Base-by-base conservation (phyloP, 2,888 invertebrate species). In the Frankliniella intonsa region DNA sequence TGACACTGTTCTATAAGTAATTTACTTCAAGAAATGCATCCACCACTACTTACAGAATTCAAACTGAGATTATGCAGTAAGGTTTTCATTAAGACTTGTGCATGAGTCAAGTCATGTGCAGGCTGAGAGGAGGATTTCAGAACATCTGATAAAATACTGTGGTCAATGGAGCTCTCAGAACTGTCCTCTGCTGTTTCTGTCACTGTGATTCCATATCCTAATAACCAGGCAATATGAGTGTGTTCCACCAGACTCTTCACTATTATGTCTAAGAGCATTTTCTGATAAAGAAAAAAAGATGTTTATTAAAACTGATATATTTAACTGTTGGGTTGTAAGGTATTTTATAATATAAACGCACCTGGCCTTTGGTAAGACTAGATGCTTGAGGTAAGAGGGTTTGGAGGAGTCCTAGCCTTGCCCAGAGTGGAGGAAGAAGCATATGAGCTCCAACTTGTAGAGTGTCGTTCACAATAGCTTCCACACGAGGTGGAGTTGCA, bases 171-270 rank as follows among this genome's bases (percentile, higher is more conserved):
- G 69, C 69, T 76, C 69, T 76, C 69, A 9, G 69, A 76, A 10
- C 25, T 25, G 1, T 76, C 69, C 22, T 76, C 25, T 9, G 69
- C 22, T 25, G 69, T 76, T 76, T 76, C 76, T 82, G 87, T 87
- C 9, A 86, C 85, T 17, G 85, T 84, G 76, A 85, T 85, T 80
- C 88, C 87, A 84, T 90, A 89, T 7, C 91, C 91, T 10, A 92
- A 87, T 76, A 92, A 87, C 0, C 90, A 88, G 0, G 91, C 90
- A 17, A 92, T 89, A 85, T 91, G 91, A 51, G 88, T 88, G 84
- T 91, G 90, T 86, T 92, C 91, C 85, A 91, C 91, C 79, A 92
- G 87, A 86, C 91, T 92, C 51, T 89, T 90, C 83, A 92, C 87
- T 81, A 92, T 90, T 81, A 92, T 91, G 82, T 89, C 90, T 83